Evolutionary conservation across 2,888 invertebrate genomes (phyloP).

Genomic region (Drosophila limbata): DNA sequence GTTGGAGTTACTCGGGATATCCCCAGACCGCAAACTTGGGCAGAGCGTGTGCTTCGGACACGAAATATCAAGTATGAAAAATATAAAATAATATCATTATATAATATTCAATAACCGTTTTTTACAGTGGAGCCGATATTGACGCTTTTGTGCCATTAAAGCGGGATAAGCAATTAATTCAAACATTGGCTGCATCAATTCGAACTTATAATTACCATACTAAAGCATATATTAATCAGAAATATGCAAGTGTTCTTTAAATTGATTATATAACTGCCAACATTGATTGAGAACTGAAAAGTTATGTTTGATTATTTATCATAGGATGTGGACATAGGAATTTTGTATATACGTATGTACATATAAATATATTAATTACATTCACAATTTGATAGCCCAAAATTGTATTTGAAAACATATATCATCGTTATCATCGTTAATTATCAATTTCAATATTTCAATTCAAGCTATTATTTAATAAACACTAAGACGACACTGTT

Average conservation of each 20-base stretch:
- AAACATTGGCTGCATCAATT: constrained; percentile 88
- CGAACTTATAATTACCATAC: constrained; percentile 91
- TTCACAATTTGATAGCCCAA: constrained; percentile 40
- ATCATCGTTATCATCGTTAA: constrained; percentile 1
- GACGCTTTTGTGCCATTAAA: constrained; percentile 77
- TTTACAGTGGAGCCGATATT: constrained; percentile 72
- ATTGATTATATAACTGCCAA: constrained; percentile 31
- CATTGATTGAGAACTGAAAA: constrained; percentile 37
- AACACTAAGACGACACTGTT: constrained; percentile 23
- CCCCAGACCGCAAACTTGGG: constrained; percentile 94
- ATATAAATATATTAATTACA: constrained; percentile 43
- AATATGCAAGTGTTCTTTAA: constrained; percentile 87
- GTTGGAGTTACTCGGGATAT: constrained; percentile 89
- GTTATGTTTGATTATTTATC: constrained; percentile 53
- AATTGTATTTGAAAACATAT: constrained; percentile 23
- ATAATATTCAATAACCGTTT: no score
- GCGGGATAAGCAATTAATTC: constrained; percentile 87
- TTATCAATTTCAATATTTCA: constrained; percentile 23
- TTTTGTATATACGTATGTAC: constrained; percentile 62
- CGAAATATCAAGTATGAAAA: constrained; percentile 85
- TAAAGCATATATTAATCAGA: constrained; percentile 91
- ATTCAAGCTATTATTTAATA: constrained; percentile 24
- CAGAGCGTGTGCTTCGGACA: constrained; percentile 91
- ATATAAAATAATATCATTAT: no score
- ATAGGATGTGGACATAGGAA: constrained; percentile 58